phyloP scores from a whole-genome alignment of 2,113 vertebrate genomes.

The Phyllostomus discolor region DNA sequence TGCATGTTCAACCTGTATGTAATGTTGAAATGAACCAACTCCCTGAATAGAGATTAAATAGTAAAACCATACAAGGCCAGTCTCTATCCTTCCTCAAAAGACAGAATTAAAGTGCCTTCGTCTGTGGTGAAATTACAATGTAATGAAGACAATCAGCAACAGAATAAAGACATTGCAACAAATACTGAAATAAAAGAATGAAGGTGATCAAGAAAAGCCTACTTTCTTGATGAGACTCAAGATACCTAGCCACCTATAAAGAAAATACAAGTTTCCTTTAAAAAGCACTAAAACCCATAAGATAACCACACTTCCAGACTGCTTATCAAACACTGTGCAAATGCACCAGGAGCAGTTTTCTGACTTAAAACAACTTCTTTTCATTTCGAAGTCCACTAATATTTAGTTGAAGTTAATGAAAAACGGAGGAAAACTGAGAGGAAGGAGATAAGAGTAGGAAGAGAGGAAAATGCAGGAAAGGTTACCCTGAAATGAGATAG shows the following conservation, averaged over 20 bases:
- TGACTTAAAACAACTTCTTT: conserved; percentile 50
- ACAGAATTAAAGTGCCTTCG: conserved; percentile 31
- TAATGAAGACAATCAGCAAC: conserved; percentile 70
- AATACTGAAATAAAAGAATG: conserved; percentile 64
- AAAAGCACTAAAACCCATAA: conserved; percentile 35
- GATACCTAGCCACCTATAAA: conserved; percentile 53
- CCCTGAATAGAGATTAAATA: conserved; percentile 66
- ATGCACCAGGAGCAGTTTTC: conserved; percentile 20
- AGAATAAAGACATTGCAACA: conserved; percentile 57
- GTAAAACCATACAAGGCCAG: conserved; percentile 68
- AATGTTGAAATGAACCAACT: conserved; percentile 71
- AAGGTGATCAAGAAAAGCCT: conserved; percentile 63
- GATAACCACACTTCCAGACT: conserved; percentile 49
- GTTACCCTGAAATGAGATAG: conserved; percentile 45
- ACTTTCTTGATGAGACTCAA: conserved; percentile 62
- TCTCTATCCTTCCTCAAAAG: conserved; percentile 61
- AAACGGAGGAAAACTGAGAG: conserved; percentile 23
- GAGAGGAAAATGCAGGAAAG: conserved; percentile 37
- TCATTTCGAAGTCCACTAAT: conserved; percentile 46
- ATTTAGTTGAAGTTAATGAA: conserved; percentile 27
- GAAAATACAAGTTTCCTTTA: conserved; percentile 59
- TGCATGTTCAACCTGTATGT: conserved; percentile 56
- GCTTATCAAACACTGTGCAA: conserved; percentile 36
- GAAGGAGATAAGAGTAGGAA: neutral
- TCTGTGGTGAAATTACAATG: conserved; percentile 67